These are phyloP conservation scores for Megaustenia siamemsis DNA, from an alignment of 2,888 invertebrate genomes.

Conservation along the genomic window DNA sequence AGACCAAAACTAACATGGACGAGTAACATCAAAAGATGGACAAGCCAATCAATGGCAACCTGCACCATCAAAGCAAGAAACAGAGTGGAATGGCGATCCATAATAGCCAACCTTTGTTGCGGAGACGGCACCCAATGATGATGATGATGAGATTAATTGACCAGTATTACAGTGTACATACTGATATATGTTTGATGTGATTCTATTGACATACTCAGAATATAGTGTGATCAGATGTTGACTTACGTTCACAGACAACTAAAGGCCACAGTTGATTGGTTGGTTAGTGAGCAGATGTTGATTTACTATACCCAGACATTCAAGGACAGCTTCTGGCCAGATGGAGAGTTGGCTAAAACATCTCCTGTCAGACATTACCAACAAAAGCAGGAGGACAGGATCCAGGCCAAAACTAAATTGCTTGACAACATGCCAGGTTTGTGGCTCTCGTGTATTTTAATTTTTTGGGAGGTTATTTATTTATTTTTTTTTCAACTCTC, in stretches of 20 bases:
- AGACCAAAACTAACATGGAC: no score
- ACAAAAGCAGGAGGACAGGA: slow-evolving; percentile 82
- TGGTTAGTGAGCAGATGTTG: slow-evolving; percentile 93
- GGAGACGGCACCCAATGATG: no score
- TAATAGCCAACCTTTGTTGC: no score
- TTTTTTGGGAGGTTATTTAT: neutral
- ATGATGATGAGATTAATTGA: no score
- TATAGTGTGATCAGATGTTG: no score
- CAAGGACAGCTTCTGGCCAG: slow-evolving; percentile 93
- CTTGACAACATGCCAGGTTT: slow-evolving; percentile 79
- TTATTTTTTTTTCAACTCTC: no score
- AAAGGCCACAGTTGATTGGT: slow-evolving; percentile 90
- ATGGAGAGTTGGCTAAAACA: slow-evolving; percentile 84
- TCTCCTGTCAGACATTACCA: slow-evolving; percentile 83
- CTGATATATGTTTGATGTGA: neutral
- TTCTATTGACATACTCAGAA: neutral
- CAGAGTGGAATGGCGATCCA: no score
- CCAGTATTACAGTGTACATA: neutral
- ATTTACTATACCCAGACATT: slow-evolving; percentile 91
- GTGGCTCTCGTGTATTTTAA: no score
- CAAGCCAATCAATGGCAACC: no score
- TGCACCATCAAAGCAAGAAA: no score
- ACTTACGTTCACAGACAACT: slow-evolving; percentile 85
- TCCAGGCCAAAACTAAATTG: slow-evolving; percentile 78
- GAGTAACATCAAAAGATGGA: no score